Base-by-base conservation (phyloP, 2,113 vertebrate species). In the Anseranas semipalmata region DNA sequence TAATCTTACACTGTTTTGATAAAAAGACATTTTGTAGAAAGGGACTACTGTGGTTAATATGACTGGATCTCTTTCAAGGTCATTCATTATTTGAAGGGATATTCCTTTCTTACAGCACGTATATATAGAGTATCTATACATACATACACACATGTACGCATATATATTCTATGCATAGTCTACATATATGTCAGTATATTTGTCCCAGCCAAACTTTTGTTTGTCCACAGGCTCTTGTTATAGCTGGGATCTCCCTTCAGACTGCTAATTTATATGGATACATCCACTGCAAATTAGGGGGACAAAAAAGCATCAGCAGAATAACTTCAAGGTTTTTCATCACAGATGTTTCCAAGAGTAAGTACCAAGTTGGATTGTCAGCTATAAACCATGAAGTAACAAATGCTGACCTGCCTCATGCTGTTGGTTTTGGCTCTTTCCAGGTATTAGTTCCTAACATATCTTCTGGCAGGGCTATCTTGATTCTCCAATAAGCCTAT, bases 231-330 rank as follows among this genome's bases (percentile, higher is more conserved):
- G 98, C 98, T 45, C 98, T 99, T 0, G 98, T 99, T 60, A 97
- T 99, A 22, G 97, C 98, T 39, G 98, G 99, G 48, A 98, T 99
- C 73, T 98, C 98, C n/a, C 98, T 99, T 71, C 98, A 99, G 96
- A 95, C 95, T 4, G 98, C 98, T 4, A 99, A 99, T 89, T 98
- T 99, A 25, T 99, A 98, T 4, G 99, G 99, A 77, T 99, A 99
- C 80, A 89, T 99, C 91, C 98, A 98, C 56, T 99, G 99, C 88
- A 99, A 99, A 91, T 96, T 98, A 62, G 98, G 98, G 43, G 98
- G 98, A 17, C 96, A 97, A 60, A 96, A 98, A 30, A 85, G 89
- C 87, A 88, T 91, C 88, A 96, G 96, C 92, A 97, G 84, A 93
- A 87, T 87, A 28, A 92, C 97, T 7, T 96, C 98, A 18, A 96